Percentiles rank a stretch among this genome's conserved stretches.
Evolutionary conservation across 2,888 invertebrate genomes (phyloP).

Genomic region (Dynastes hyllus): DNA sequence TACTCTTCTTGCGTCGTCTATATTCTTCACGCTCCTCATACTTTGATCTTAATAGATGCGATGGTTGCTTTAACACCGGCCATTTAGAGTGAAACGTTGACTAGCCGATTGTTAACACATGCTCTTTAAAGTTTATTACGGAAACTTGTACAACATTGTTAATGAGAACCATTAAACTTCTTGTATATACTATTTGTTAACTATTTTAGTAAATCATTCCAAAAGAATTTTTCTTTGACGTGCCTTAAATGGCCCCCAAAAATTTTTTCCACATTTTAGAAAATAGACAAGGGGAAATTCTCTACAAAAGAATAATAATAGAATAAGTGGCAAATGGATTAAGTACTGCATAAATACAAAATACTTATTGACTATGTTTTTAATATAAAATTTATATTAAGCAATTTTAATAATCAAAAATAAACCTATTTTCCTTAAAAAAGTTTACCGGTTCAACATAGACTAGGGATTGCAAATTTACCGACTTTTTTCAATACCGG

Average conservation of each 20-base stretch:
- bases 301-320: background rate
- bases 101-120: constrained; percentile 39
- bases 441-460: no score
- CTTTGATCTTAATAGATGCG: constrained; percentile 50
- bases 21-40: constrained; percentile 21
- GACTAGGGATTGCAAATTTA: no score
- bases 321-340: no score
- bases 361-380: no score
- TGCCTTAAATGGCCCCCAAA: background rate
- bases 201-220: constrained; percentile 10
- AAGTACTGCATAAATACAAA: no score
- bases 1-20: constrained; percentile 1
- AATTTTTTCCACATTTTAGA: background rate
- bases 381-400: no score
- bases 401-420: no score
- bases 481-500: no score
- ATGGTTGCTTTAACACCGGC: constrained; percentile 39
- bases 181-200: background rate
- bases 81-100: constrained; percentile 44
- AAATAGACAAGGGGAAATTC: background rate
- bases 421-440: no score
- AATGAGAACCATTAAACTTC: background rate
- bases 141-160: constrained; percentile 31
- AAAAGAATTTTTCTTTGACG: background rate
- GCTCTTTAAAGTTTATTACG: constrained; percentile 15